Base-by-base conservation (phyloP, 2,888 invertebrate species). In the Trisateles emortualis region DNA sequence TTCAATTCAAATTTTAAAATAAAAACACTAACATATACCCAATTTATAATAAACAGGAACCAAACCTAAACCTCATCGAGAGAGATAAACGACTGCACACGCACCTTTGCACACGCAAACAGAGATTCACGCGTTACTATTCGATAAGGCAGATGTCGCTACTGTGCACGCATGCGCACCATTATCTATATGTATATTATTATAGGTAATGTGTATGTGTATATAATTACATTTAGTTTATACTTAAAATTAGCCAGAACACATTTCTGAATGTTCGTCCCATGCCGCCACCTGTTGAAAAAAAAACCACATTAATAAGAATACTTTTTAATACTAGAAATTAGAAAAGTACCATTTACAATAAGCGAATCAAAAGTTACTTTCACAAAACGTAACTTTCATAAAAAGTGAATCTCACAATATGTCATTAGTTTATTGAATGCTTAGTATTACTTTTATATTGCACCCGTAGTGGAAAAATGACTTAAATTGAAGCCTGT, bases 241-340 rank as follows among this genome's bases (percentile, higher is more conserved):
- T 24, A 30, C 29, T 52, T 43, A 30, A 11, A 11, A 32, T 49
- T 85, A 97, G 77, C 96, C 96, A 36, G 96, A 96, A 87, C 97
- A 97, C 76, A 96, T 95, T 87, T 97, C 97, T 3, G 96, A 96
- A 86, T 97, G 97, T 52, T 96, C 96, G 81, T 97, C 97, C 97
- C 97, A 97, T 32, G 97, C 96, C 32, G 95, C 94, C 36, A 97
- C 96, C 97, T 97, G 88, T 0, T 11, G 38, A n/a, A 69, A 56
- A 59, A 55, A 49, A 44, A 42, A 32, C 5, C 22, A n/a, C 0
- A 8, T 22, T 10, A 36, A 22, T 13, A 42, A 36, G 2, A 32
- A 11, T 32, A 32, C 9, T 29, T n/a, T 19, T 3, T 2, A 19
- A 19, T 19, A 19, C 5, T 19, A 19, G 19, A 19, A 19, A 5